phyloP scores from a whole-genome alignment of 64 coral and sea anemone genomes.

The Cladopsammia gracilis region DNA sequence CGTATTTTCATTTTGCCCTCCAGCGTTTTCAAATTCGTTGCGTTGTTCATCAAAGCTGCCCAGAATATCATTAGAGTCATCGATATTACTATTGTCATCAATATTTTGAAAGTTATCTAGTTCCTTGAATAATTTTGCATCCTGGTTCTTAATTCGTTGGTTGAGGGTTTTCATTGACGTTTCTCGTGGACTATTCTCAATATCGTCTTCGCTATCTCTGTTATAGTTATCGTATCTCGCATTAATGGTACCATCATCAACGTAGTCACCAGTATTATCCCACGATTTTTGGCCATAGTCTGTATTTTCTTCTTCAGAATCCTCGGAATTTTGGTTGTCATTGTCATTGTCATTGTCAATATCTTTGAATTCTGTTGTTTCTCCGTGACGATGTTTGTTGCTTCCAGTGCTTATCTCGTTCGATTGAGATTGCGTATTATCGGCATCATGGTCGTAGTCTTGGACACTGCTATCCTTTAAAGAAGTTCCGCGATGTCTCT shows the following conservation, averaged over 20 bases:
- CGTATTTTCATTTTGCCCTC: not conserved
- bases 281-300: not conserved
- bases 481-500: not conserved
- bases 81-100: not conserved
- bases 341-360: not conserved
- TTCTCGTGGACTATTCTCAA: not conserved
- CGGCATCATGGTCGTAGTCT: not conserved
- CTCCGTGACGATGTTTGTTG: not conserved
- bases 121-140: conserved; percentile 26
- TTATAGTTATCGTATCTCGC: not conserved
- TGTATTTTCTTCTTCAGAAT: not conserved
- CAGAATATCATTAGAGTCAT: conserved; percentile 1
- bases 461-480: not conserved
- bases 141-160: not conserved
- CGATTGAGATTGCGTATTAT: not conserved
- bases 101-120: conserved; percentile 16
- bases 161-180: conserved; percentile 17
- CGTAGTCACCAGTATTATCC: not conserved
- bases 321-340: not conserved
- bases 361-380: conserved; percentile 5
- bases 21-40: not conserved
- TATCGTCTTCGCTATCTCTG: not conserved
- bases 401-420: not conserved
- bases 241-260: not conserved
- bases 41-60: not conserved